Percentiles rank a stretch among this genome's conserved stretches.
Conservation (phyloP, 2,888 invertebrate species). For the Monoplex corrugatus region DNA sequence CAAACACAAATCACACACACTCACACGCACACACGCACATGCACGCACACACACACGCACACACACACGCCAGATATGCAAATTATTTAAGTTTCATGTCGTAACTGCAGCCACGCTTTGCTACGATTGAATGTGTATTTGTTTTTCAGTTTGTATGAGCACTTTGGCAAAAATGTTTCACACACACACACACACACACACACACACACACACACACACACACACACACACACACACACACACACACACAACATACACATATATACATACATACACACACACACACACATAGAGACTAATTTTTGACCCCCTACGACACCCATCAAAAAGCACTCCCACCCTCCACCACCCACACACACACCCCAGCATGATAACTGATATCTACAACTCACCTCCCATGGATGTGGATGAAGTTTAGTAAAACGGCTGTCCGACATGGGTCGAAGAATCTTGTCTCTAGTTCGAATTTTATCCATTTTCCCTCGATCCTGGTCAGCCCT, state of each 20-base stretch:
- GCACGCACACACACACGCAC: constrained; percentile 18
- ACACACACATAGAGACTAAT: constrained; percentile 19
- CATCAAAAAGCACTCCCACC: not conserved
- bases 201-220: constrained; percentile 11
- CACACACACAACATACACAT: not conserved
- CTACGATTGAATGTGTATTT: too few relatives aligned
- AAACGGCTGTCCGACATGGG: constrained; percentile 20
- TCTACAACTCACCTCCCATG: constrained; percentile 53
- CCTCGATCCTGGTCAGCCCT: not conserved
- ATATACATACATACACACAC: constrained; percentile 12
- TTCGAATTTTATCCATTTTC: not conserved
- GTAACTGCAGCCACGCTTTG: too few relatives aligned
- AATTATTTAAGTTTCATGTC: too few relatives aligned
- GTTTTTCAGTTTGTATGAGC: not conserved
- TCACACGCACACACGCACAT: not conserved
- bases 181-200: constrained; percentile 34
- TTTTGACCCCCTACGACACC: too few relatives aligned
- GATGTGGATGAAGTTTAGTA: constrained; percentile 36
- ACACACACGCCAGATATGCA: constrained; percentile 12
- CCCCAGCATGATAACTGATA: not conserved
- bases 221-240: not conserved
- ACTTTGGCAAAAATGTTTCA: not conserved
- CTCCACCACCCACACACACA: not conserved
- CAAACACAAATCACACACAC: too few relatives aligned
- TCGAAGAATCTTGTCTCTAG: not conserved